Conservation (phyloP, 1,140 invertebrate species). For the Yoshiicerus persimilis region DNA sequence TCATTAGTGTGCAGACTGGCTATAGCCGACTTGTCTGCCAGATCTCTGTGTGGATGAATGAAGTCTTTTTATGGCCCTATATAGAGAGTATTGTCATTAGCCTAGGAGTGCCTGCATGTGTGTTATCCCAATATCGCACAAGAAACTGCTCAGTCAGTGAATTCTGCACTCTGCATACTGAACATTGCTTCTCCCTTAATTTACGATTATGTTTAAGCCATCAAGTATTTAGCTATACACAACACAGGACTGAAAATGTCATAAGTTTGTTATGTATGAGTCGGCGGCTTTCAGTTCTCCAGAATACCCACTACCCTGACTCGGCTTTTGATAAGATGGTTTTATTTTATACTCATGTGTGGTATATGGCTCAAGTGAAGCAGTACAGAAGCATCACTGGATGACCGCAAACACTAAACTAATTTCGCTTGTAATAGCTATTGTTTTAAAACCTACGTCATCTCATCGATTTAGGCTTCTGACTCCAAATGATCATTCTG, state of each 20-base stretch:
- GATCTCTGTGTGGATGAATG: too few species aligned
- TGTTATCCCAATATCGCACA: background rate
- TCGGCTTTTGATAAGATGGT: background rate
- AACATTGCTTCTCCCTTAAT: background rate
- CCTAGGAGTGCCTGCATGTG: too few species aligned
- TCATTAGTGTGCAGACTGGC: background rate
- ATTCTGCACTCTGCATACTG: background rate
- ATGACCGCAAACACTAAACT: background rate
- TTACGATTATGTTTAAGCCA: background rate
- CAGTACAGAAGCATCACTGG: background rate
- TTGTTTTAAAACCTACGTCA: background rate
- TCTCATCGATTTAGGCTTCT: background rate
- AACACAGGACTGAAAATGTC: background rate
- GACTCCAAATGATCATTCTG: background rate
- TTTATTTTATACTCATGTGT: background rate
- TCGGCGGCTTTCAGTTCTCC: background rate
- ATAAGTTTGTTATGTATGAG: background rate
- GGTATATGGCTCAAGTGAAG: background rate
- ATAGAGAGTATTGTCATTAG: too few species aligned
- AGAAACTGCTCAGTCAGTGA: background rate
- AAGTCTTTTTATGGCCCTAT: too few species aligned
- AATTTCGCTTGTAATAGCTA: background rate
- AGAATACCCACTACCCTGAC: too few species aligned
- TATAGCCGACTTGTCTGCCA: too few species aligned
- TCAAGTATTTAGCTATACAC: background rate